These are phyloP conservation scores for Aplysina aerophoba DNA, from an alignment of 37 sponge, comb jelly and placozoan genomes.

Conservation along the genomic window DNA sequence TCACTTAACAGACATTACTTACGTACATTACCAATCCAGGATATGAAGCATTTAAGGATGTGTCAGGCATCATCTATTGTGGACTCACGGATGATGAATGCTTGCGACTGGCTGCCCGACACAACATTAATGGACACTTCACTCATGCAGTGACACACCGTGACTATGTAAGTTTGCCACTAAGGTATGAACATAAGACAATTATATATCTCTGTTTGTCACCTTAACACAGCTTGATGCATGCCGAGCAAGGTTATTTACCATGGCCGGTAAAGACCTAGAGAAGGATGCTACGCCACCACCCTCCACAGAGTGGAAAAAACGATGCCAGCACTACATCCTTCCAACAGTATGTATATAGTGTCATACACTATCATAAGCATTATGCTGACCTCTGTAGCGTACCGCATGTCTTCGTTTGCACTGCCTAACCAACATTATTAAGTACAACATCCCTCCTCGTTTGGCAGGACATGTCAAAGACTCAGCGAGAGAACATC, in stretches of 20 bases:
- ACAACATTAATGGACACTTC: constrained; percentile 39
- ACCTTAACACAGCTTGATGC: background rate
- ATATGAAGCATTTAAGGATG: constrained; percentile 6
- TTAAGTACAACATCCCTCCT: no score
- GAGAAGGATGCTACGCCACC: background rate
- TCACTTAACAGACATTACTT: background rate
- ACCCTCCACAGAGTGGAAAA: constrained; percentile 25
- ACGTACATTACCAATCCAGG: background rate
- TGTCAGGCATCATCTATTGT: constrained; percentile 14
- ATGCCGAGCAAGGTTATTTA: background rate
- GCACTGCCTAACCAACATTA: no score
- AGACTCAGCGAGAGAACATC: no score
- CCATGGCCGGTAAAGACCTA: background rate
- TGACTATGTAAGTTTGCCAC: constrained; percentile 29
- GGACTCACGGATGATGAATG: constrained; percentile 45
- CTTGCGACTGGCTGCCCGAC: constrained; percentile 18
- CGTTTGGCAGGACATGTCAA: no score
- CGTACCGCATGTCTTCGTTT: background rate
- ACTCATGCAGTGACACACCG: constrained; percentile 48
- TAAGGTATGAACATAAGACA: background rate
- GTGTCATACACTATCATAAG: no score
- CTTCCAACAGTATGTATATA: no score
- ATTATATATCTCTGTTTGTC: background rate
- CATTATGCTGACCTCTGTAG: background rate
- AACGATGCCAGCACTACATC: constrained; percentile 18